These are phyloP conservation scores for Stenolophus ochropezus DNA, from an alignment of 2,888 invertebrate species.

Conservation along the genomic window DNA sequence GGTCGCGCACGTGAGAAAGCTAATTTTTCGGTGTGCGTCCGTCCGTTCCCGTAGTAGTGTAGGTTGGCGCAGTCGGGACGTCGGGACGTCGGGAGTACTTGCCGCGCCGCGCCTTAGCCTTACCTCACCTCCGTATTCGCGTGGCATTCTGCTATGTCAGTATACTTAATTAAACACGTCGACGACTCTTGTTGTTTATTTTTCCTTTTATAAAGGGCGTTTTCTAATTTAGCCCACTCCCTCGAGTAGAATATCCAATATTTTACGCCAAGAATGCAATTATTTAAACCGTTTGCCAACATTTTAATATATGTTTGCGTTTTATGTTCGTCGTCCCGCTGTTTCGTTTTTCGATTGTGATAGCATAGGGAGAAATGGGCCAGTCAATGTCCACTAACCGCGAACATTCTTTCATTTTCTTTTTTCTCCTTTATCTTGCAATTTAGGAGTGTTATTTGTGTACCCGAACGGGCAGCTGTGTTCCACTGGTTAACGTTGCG, in stretches of 20 bases:
- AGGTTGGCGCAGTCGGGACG: background rate
- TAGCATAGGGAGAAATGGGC: constrained; percentile 9
- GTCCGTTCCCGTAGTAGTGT: constrained; percentile 29
- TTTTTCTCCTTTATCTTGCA: constrained; percentile 15
- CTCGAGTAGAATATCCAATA: constrained; percentile 57
- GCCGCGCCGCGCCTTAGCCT: constrained; percentile 11
- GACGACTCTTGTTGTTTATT: constrained; percentile 54
- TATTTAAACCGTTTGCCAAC: constrained; percentile 57
- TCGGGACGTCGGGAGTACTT: background rate
- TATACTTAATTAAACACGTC: constrained; percentile 59
- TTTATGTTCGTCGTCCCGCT: constrained; percentile 7
- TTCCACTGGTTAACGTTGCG: background rate
- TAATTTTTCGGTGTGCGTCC: constrained; percentile 53
- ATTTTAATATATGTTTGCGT: constrained; percentile 57
- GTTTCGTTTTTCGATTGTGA: constrained; percentile 31
- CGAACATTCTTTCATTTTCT: constrained; percentile 6
- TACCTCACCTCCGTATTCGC: constrained; percentile 11
- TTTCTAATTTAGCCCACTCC: constrained; percentile 57
- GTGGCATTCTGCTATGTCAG: constrained; percentile 55
- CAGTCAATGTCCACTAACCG: background rate
- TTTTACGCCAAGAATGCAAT: constrained; percentile 59
- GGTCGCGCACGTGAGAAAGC: constrained; percentile 49
- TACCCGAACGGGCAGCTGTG: background rate
- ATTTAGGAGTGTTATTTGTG: constrained; percentile 25
- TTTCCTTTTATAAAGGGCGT: constrained; percentile 58